phyloP scores from a whole-genome alignment of 2,888 invertebrate species.

The Caenorhabditis zanzibari region DNA sequence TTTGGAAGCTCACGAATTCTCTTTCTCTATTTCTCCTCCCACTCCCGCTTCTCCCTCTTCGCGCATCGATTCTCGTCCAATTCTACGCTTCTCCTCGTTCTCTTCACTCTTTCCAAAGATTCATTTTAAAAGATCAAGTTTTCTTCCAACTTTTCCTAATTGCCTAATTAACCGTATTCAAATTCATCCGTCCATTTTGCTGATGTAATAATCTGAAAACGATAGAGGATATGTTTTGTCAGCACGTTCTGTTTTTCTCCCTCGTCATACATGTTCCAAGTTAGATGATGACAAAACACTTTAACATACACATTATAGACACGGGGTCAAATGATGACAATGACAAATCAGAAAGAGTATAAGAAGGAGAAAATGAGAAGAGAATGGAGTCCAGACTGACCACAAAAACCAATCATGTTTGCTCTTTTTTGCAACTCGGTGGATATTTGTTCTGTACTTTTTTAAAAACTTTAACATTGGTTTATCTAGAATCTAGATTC shows the following conservation, averaged over 20 bases:
- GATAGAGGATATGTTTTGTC: slow-evolving; percentile 6
- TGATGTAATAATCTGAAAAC: slow-evolving; percentile 46
- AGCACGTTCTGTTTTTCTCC: slow-evolving; percentile 6
- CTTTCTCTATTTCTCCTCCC: slow-evolving; percentile 9
- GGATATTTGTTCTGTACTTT: not conserved
- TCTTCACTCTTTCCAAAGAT: not conserved
- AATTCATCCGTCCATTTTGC: slow-evolving; percentile 23
- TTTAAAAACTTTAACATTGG: too few species aligned
- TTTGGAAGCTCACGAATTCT: not conserved
- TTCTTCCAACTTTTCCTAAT: slow-evolving; percentile 7
- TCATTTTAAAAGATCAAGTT: slow-evolving; percentile 20
- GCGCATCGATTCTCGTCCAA: slow-evolving; percentile 17
- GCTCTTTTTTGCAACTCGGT: not conserved
- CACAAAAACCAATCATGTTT: slow-evolving; percentile 21
- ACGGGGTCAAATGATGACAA: slow-evolving; percentile 47
- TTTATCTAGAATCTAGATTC: not conserved
- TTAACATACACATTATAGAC: slow-evolving; percentile 15
- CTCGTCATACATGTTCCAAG: slow-evolving; percentile 22
- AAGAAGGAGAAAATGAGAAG: not conserved
- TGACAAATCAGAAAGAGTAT: slow-evolving; percentile 31
- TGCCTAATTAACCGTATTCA: slow-evolving; percentile 17
- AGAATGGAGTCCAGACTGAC: slow-evolving; percentile 9
- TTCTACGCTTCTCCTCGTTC: slow-evolving; percentile 3
- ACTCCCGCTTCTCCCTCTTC: not conserved
- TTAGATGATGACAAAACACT: slow-evolving; percentile 57